Evolutionary conservation across 2,113 vertebrate genomes (phyloP), one percentile per base, ranked within the genome.

Genomic region (Typhlomys cinereus): DNA sequence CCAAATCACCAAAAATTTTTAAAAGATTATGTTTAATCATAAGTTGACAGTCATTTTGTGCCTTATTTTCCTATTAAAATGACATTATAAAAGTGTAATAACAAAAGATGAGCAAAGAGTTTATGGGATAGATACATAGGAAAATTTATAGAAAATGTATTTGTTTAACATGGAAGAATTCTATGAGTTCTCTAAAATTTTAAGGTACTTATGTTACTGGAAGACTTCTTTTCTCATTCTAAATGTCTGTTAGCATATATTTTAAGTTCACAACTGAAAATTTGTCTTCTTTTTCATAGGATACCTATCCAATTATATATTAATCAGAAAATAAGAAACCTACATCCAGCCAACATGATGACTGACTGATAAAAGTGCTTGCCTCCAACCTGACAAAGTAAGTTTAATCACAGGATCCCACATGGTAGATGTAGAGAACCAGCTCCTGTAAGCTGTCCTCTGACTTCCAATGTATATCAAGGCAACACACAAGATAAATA

Each of bases 151-250:
- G 21, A 85, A n/a, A 94, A 64, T 85, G 25, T 64, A 11, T 89
- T 85, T n/a, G n/a, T 29, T 59, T 82, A 76, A 85, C 25, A 48
- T 74, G 78, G 67, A 80, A 81, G 59, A 92, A 80, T 46, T 36
- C 29, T 23, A 10, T 48, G n/a, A 36, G 59, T 59, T 73, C 85
- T 89, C 48, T 52, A 74, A n/a, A 52, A 46, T 80, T 74, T 69
- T 57, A 57, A 21, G 21, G n/a, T n/a, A n/a, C n/a, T n/a, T n/a
- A n/a, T n/a, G n/a, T n/a, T n/a, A 57, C 13, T 61, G 31, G 67
- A 61, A 27, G 20, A 61, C 27, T 61, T 61, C 20, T 48, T 80
- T 89, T 59, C 23, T 85, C 7, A 29, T 67, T 75, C 23, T 62
- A 81, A n/a, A 54, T 76, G 62, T 34, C 80, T 57, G 80, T 31